phyloP scores from a whole-genome alignment of 1,140 invertebrate genomes.

The Hyposmocoma kahamanoa region DNA sequence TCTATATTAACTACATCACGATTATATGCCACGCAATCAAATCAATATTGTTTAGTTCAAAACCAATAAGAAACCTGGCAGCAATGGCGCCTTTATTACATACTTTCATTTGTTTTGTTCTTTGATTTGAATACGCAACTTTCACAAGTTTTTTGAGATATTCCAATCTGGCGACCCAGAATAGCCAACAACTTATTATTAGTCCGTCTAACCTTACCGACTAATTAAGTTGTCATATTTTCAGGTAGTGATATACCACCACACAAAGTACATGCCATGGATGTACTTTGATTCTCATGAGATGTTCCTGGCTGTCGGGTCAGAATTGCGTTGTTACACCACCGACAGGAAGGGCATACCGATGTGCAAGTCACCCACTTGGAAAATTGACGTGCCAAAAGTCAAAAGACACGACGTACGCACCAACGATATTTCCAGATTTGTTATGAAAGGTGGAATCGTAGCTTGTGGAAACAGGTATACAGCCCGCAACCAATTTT shows the following conservation, averaged over 20 bases:
- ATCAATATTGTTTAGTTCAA: neutral
- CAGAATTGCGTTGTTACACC: conserved; percentile 35
- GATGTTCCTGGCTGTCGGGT: conserved; percentile 39
- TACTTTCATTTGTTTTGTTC: neutral
- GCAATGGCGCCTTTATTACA: too few relatives aligned
- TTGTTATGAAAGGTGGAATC: conserved; percentile 38
- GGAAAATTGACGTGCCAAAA: conserved; percentile 44
- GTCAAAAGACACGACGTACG: conserved; percentile 44
- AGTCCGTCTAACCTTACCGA: neutral
- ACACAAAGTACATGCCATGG: conserved; percentile 59
- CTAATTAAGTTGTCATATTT: conserved; percentile 8
- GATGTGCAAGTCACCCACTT: conserved; percentile 18
- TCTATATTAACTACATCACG: too few relatives aligned
- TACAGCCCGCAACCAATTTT: neutral
- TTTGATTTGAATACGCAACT: neutral
- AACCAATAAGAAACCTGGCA: neutral
- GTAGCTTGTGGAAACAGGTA: conserved; percentile 62
- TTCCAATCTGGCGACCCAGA: too few relatives aligned
- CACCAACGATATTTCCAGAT: conserved; percentile 62
- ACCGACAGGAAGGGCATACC: conserved; percentile 28
- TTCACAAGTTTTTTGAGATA: neutral
- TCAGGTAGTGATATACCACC: conserved; percentile 39
- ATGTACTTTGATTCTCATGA: conserved; percentile 33
- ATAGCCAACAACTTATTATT: too few relatives aligned
- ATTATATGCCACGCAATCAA: neutral